Conservation (phyloP, 1,140 invertebrate genomes). For the Aradophagus sp. region DNA sequence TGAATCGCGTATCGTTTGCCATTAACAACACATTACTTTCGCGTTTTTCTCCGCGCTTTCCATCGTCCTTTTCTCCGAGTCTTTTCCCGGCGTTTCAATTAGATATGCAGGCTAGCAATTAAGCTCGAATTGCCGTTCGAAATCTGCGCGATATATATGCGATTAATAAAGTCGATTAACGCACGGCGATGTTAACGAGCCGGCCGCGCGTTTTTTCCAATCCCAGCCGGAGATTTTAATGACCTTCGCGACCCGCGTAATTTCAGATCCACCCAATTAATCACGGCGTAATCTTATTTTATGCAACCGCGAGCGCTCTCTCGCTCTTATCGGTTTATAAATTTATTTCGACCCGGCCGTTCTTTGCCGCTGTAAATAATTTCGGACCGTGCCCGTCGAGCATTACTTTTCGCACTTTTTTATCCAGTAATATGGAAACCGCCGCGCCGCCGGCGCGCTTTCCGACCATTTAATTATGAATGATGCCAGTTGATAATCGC, state of each 20-base stretch:
- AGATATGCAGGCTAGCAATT: constrained; percentile 56
- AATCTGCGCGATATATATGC: constrained; percentile 51
- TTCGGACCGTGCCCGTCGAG: no score
- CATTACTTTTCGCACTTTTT: no score
- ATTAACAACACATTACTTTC: constrained; percentile 41
- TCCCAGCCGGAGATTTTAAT: constrained; percentile 46
- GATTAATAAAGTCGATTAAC: constrained; percentile 59
- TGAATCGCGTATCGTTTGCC: constrained; percentile 22
- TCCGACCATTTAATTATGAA: no score
- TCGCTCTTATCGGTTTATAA: constrained; percentile 42
- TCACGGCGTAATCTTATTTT: constrained; percentile 55
- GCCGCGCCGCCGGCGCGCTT: no score
- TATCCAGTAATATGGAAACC: no score
- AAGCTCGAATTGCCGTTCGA: constrained; percentile 46
- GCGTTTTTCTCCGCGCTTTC: constrained; percentile 28
- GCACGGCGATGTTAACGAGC: constrained; percentile 56
- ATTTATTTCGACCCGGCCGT: constrained; percentile 30
- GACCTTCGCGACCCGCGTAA: constrained; percentile 54
- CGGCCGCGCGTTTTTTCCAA: constrained; percentile 35
- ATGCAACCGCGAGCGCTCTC: constrained; percentile 33
- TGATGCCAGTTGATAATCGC: no score
- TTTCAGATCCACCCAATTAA: constrained; percentile 55
- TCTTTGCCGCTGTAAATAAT: no score
- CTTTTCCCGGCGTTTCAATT: constrained; percentile 28
- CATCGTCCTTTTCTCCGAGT: constrained; percentile 5